Evolutionary conservation across 2,888 invertebrate genomes (phyloP), one percentile per base, ranked within the genome.

Genomic region (Digitonthophagus gazella): DNA sequence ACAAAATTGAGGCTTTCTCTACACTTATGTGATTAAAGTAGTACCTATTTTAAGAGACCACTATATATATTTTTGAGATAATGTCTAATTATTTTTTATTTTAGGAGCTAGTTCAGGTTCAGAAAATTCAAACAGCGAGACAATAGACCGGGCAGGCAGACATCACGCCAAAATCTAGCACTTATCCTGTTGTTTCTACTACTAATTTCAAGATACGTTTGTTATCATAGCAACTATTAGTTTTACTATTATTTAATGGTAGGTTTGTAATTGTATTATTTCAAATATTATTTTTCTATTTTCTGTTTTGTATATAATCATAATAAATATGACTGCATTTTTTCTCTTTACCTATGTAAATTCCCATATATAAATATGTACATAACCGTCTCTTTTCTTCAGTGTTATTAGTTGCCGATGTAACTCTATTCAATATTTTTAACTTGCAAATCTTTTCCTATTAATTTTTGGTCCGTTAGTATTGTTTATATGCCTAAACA

Each of bases 71-170:
- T 8, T 5, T 28, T 64, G 44, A 5, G 6, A 16, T 64, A 28
- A 64, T 16, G 54, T 15, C 14, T 6, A 19, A 4, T 6, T 44
- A 55, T 57, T 18, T 71, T 73, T 71, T 76, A 72, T 71, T 77
- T 63, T 84, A 87, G 86, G 85, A 79, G 73, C 74, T 69, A 88
- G 88, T 82, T 87, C 88, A 56, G 88, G 87, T 67, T 88, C 88
- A 58, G 88, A 86, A 15, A 86, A 87, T 79, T 88, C 88, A 44
- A 44, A 44, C 61, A 86, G 87, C 70, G 88, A 88, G 78, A 88
- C 88, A 64, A 73, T 83, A 77, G 83, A 82, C 22, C 82, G 82
- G 75, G 74, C 76, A 64, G 80, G 77, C 74, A 75, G 81, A 72
- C 80, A 80, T 70, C 78, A 79, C 66, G 77, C 79, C 15, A 80